A percentile compares a stretch with the other conserved stretches of the same genome.
phyloP scores from a whole-genome alignment of 2,113 vertebrate genomes.

The Aegotheles bennettii region DNA sequence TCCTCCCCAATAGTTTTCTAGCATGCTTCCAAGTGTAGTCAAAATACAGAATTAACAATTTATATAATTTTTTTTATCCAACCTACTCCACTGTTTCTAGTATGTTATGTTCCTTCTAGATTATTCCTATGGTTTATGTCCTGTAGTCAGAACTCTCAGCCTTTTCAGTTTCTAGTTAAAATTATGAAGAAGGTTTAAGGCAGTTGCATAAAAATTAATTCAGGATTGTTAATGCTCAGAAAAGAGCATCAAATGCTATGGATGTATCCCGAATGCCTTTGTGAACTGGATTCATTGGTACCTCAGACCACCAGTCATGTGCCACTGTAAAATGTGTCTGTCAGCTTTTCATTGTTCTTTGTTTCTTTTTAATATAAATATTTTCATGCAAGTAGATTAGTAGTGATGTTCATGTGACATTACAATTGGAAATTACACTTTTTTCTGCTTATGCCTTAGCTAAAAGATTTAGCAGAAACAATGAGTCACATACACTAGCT shows the following conservation, averaged over 20 bases:
- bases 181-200: neutral
- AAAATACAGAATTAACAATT: neutral
- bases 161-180: neutral
- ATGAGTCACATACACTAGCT: neutral
- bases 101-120: neutral
- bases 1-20: neutral
- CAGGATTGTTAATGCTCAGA: neutral
- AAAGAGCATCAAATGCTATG: neutral
- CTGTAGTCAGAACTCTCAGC: neutral
- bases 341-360: neutral
- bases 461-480: neutral
- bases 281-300: neutral
- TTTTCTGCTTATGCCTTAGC: neutral
- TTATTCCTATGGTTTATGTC: neutral
- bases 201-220: neutral
- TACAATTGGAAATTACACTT: neutral
- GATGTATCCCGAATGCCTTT: neutral
- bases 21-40: neutral
- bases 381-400: neutral
- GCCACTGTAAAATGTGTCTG: neutral
- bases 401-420: neutral
- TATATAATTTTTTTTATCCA: neutral
- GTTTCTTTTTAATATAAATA: neutral
- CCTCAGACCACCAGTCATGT: neutral
- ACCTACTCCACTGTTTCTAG: neutral